These are phyloP conservation scores for Megalops atlanticus DNA, from an alignment of 2,113 vertebrate genomes.

Conservation along the genomic window DNA sequence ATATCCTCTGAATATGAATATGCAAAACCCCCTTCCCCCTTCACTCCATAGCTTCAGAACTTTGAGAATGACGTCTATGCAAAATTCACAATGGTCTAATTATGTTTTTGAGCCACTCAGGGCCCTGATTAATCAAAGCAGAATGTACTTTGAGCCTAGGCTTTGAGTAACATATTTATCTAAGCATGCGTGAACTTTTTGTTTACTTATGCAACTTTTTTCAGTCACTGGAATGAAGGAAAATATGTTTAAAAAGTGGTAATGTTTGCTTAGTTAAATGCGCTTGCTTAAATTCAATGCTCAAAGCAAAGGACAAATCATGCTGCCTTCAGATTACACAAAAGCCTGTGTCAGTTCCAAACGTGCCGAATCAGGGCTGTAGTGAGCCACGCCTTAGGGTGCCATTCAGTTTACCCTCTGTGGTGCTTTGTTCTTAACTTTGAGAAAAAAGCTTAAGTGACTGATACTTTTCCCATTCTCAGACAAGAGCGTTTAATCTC, in stretches of 20 bases:
- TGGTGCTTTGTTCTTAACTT: background rate
- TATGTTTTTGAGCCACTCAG: background rate
- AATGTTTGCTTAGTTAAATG: no score
- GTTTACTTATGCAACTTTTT: no score
- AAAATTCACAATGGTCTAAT: background rate
- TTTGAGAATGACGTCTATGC: background rate
- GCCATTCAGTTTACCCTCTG: background rate
- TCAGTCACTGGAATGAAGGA: no score
- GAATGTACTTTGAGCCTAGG: background rate
- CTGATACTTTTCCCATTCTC: background rate
- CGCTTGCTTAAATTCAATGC: background rate
- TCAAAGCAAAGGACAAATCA: background rate
- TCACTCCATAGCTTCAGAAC: background rate
- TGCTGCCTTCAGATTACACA: background rate
- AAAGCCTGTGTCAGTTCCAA: background rate
- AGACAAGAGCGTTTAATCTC: no score
- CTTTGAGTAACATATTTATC: background rate
- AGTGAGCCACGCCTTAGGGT: background rate
- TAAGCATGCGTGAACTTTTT: background rate
- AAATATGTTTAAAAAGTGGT: no score
- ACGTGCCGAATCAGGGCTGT: background rate
- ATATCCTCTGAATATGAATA: background rate
- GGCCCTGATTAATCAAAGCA: background rate
- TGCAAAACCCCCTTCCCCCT: background rate
- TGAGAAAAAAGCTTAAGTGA: background rate